Base-by-base conservation (phyloP, 2,113 vertebrate genomes). In the Muscicapa adusta region DNA sequence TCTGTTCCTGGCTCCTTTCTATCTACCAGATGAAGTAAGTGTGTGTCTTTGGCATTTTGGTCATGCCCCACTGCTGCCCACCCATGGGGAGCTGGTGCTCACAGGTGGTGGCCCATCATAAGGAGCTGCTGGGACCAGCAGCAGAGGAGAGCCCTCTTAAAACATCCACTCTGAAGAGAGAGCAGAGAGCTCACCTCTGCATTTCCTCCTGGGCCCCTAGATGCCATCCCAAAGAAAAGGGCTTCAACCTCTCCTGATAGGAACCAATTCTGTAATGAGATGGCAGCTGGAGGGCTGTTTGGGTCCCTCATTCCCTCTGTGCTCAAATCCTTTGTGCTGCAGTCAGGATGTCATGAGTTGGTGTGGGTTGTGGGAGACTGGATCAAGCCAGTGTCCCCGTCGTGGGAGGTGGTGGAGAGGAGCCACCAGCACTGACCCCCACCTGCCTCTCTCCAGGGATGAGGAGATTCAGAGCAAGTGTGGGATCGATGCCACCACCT, bases 1-100 rank as follows among this genome's bases (percentile, higher is more conserved):
- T 99, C 97, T 99, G 98, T 96, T 98, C 99, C 62, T 99, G 99
- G 99, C 98, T 99, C 60, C 96, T 98, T 94, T 99, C 98, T 78
- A 98, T 99, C 96, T 98, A 99, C 97, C 98, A 98, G 94, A 99
- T 99, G 99, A 99, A 99, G 99, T 99, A 98, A 99, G 99, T 98
- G 97, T 96, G 94, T 62, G 34, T 57, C 45, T 56, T 61, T 17
- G 2, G 58, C 33, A 23, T 50, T 33, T 6, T 2, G 16, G 34
- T 48, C 3, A 0, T 79, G 29, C 20, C 42, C 50, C 19, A 40
- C n/a, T 0, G 0, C 47, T 92, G 31, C 54, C 54, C 2, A 4
- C 12, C 24, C 10, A 11, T n/a, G 60, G 58, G 51, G 14, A 86
- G 9, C 20, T 2, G 2, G 18, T 94, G 36, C 22, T 53, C 25